Percentiles rank a stretch among this genome's conserved stretches.
Conservation (phyloP, 2,113 vertebrate genomes). For the Elaphurus davidianus region DNA sequence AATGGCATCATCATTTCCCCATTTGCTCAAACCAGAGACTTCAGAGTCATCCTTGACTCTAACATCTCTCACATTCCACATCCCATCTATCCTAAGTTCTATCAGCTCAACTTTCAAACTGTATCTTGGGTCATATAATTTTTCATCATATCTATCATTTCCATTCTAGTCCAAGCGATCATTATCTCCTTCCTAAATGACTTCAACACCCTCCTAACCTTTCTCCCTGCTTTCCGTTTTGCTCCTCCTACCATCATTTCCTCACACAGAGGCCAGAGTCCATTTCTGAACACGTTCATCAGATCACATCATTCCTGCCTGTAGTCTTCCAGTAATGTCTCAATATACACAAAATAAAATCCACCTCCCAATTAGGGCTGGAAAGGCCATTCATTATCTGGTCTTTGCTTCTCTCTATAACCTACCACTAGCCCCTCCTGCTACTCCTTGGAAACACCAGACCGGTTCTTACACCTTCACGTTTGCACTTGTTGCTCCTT, state of each 20-base stretch:
- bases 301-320: background rate
- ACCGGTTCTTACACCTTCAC: background rate
- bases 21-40: background rate
- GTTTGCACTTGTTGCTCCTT: background rate
- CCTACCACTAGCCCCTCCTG: background rate
- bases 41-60: background rate
- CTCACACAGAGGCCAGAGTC: background rate
- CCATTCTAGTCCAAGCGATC: background rate
- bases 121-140: background rate
- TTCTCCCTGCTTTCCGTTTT: background rate
- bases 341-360: background rate
- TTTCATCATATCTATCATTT: background rate
- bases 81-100: background rate
- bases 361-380: background rate
- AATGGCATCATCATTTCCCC: background rate
- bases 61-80: background rate
- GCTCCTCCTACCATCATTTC: background rate
- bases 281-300: background rate
- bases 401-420: background rate
- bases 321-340: background rate
- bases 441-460: background rate
- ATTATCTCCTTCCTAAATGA: background rate
- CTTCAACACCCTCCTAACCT: background rate
- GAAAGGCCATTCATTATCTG: background rate
- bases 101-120: constrained; percentile 10